Evolutionary conservation across 92 coral and sea anemone species (phyloP), one percentile per base, ranked within the genome.

Genomic region (Anthopleura xanthogrammica): DNA sequence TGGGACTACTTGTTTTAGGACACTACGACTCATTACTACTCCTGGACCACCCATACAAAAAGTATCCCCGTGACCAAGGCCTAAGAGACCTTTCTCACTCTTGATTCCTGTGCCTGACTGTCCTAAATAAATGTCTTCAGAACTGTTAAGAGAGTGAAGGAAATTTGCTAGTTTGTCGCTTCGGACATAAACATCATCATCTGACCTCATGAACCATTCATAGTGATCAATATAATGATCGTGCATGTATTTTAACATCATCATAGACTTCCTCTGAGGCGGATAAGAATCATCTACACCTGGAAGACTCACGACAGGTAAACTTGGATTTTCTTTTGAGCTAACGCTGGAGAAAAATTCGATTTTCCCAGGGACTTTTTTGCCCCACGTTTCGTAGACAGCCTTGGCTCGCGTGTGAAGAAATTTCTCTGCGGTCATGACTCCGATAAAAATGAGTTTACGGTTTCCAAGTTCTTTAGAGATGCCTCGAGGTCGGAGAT

Each of bases 1-100:
- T 0, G 96, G 96, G 5, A 89, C 91, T 56, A 97, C 95, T 79
- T 90, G 91, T 60, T 91, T 87, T 7, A 97, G 77, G 0, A 97
- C 99, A 56, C 98, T 89, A 14, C 99, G 71, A 72, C 93, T 92
- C 98, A 97, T 92, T 7, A 97, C 84, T 79, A 97, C 90, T 22
- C 99, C 98, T 11, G 99, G 99, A 1, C 99, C 99, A 22, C 99
- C 99, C 94, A 97, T 97, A 56, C 99, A 97, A 82, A 94, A 97
- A 87, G 94, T 97, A 52, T 97, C 99, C 9, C 95, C 99, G 16
- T 88, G 82, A n/a, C 97, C 95, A 22, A 97, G 90, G 2, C 97
- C 99, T 17, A 97, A 77, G 19, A 81, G 82, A 17, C 98, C 98
- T 23, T 87, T 85, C 60, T 97, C 98, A 29, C 87, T 89, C 75